Evolutionary conservation across 2,113 vertebrate genomes (phyloP).

Genomic region (Festucalex cinctus): DNA sequence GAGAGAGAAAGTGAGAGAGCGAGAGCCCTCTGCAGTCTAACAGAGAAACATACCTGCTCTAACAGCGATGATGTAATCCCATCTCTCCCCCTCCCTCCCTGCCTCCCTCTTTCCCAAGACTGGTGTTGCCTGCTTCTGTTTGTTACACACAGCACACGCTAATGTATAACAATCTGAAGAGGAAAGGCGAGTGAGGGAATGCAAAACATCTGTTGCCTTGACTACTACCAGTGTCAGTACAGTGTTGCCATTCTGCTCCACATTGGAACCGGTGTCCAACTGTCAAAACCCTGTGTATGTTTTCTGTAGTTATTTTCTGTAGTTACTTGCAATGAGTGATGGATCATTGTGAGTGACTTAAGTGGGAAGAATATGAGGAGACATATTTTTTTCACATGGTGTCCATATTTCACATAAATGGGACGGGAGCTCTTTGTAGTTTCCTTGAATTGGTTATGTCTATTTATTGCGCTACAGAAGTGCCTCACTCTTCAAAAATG

Average conservation of each 20-base stretch:
- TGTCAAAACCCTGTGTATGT: background rate
- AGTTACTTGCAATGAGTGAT: background rate
- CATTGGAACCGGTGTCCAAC: background rate
- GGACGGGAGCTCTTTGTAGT: background rate
- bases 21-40: slow-evolving; percentile 53
- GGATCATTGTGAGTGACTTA: background rate
- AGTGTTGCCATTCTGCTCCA: slow-evolving; percentile 12
- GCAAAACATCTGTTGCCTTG: slow-evolving; percentile 61
- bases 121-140: slow-evolving; percentile 49
- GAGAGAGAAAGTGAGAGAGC: background rate
- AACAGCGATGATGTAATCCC: slow-evolving; percentile 66
- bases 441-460: background rate
- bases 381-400: background rate
- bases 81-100: slow-evolving; percentile 14
- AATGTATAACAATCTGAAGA: slow-evolving; percentile 28
- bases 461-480: background rate
- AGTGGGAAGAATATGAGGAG: background rate
- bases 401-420: background rate
- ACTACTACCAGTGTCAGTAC: slow-evolving; percentile 32
- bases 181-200: slow-evolving; percentile 42
- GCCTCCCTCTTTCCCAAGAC: slow-evolving; percentile 35
- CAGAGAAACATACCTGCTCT: slow-evolving; percentile 37
- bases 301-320: slow-evolving; percentile 1
- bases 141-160: slow-evolving; percentile 21
- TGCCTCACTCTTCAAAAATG: background rate